These are phyloP conservation scores for Pollenia angustigena DNA, from an alignment of 2,888 invertebrate genomes.

Conservation along the genomic window DNA sequence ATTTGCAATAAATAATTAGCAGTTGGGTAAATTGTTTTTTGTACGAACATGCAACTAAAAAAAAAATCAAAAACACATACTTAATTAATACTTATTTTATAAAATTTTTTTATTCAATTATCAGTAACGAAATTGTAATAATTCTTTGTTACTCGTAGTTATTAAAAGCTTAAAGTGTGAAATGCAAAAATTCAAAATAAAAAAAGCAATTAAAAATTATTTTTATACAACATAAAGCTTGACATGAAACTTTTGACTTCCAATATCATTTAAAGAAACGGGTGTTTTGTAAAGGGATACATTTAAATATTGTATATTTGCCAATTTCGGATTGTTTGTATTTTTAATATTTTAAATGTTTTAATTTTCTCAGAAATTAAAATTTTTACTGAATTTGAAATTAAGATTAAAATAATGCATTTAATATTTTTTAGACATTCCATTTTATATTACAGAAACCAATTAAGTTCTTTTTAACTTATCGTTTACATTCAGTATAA, in stretches of 20 bases:
- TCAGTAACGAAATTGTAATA: conserved; percentile 48
- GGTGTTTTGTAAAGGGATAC: background rate
- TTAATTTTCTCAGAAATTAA: too few species aligned
- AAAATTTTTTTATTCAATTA: conserved; percentile 27
- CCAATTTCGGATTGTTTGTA: too few species aligned
- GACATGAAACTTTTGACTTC: background rate
- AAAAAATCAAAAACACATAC: conserved; percentile 36
- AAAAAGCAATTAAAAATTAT: conserved; percentile 17
- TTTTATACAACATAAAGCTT: background rate
- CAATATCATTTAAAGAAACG: background rate
- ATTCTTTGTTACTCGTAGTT: background rate
- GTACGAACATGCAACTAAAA: conserved; percentile 36
- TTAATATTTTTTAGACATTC: too few species aligned
- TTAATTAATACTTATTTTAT: conserved; percentile 7
- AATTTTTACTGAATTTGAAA: too few species aligned
- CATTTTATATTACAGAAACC: too few species aligned
- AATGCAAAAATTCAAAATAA: conserved; percentile 26
- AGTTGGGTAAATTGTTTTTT: conserved; percentile 19
- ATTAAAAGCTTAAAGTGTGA: conserved; percentile 32
- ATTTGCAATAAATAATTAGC: conserved; percentile 23
- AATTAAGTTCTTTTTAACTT: too few species aligned
- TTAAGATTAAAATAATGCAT: too few species aligned
- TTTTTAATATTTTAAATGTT: too few species aligned
- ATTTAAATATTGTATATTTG: too few species aligned
- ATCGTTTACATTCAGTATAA: too few species aligned